A percentile compares a stretch with the other conserved stretches of the same genome.
These are phyloP conservation scores for Orbicella faveolata DNA, from an alignment of 64 coral and sea anemone genomes.

Conservation along the genomic window DNA sequence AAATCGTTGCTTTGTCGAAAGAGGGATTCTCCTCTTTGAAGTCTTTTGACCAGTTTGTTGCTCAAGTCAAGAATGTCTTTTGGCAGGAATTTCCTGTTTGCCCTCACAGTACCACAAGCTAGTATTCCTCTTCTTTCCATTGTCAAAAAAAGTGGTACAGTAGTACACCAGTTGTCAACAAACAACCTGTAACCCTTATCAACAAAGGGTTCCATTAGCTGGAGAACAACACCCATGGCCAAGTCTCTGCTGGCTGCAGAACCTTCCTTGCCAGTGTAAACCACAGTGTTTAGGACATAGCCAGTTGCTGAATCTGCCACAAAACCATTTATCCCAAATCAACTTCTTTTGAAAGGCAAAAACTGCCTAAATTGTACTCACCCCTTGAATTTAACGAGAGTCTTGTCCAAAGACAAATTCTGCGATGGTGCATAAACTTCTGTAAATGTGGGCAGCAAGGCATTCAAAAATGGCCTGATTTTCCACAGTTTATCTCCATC, in stretches of 20 bases:
- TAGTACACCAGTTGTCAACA: constrained; percentile 56
- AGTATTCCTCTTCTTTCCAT: constrained; percentile 30
- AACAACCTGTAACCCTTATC: constrained; percentile 24
- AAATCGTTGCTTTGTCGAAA: constrained; percentile 13
- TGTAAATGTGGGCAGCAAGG: constrained; percentile 1
- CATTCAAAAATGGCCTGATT: constrained; percentile 8
- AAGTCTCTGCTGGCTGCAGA: constrained; percentile 35
- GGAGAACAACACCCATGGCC: constrained; percentile 9
- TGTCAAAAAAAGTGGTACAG: constrained; percentile 30
- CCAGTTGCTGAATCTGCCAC: constrained; percentile 8
- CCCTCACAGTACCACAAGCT: constrained; percentile 36
- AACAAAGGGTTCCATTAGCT: neutral
- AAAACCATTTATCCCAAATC: constrained; percentile 21
- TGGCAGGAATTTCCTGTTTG: constrained; percentile 39
- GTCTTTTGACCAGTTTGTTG: neutral
- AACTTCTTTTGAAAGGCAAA: constrained; percentile 32
- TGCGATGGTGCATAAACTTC: constrained; percentile 24
- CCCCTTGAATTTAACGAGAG: neutral
- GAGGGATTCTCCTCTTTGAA: constrained; percentile 1
- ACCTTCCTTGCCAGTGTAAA: constrained; percentile 53
- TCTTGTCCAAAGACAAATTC: constrained; percentile 18
- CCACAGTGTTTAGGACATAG: constrained; percentile 28
- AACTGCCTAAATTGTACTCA: constrained; percentile 3
- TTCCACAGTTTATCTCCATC: constrained; percentile 26
- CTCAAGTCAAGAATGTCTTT: constrained; percentile 21